phyloP scores from a whole-genome alignment of 1,140 invertebrate species.

The Anoplophora glabripennis region DNA sequence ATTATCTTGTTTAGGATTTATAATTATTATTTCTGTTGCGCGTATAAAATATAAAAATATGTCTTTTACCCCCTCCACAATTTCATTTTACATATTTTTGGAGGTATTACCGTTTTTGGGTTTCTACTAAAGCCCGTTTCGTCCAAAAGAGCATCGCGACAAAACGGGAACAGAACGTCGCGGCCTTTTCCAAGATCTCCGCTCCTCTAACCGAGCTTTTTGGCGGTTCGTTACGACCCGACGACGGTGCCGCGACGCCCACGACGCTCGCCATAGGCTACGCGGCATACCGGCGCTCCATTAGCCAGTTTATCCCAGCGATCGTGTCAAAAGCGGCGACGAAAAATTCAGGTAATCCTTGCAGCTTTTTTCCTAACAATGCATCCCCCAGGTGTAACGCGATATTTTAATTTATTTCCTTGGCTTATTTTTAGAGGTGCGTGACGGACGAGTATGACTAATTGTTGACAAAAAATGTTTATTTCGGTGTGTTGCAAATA shows the following conservation, averaged over 20 bases:
- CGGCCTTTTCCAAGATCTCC: no score
- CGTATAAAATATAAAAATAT: no score
- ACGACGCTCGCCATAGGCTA: conserved; percentile 9
- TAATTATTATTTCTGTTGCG: no score
- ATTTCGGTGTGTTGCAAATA: conserved; percentile 1
- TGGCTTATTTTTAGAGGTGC: conserved; percentile 1
- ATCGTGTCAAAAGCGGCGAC: conserved; percentile 43
- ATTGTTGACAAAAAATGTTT: conserved; percentile 12
- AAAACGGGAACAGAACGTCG: no score
- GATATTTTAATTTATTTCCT: conserved; percentile 10
- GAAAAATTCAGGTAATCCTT: conserved; percentile 36
- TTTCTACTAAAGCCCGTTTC: no score
- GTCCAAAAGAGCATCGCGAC: no score
- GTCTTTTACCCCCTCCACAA: no score
- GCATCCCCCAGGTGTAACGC: conserved; percentile 19
- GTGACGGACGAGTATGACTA: conserved; percentile 4
- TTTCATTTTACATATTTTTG: no score
- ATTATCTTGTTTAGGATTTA: no score
- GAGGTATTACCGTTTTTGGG: no score
- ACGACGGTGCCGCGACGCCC: conserved; percentile 20
- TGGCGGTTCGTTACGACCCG: background rate
- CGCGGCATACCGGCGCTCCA: conserved; percentile 4
- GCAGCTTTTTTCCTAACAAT: conserved; percentile 8
- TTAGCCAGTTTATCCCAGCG: conserved; percentile 38
- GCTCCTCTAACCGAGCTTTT: background rate